Evolutionary conservation across 1,140 invertebrate species (phyloP).

Genomic region (Metopolophium dirhodum): DNA sequence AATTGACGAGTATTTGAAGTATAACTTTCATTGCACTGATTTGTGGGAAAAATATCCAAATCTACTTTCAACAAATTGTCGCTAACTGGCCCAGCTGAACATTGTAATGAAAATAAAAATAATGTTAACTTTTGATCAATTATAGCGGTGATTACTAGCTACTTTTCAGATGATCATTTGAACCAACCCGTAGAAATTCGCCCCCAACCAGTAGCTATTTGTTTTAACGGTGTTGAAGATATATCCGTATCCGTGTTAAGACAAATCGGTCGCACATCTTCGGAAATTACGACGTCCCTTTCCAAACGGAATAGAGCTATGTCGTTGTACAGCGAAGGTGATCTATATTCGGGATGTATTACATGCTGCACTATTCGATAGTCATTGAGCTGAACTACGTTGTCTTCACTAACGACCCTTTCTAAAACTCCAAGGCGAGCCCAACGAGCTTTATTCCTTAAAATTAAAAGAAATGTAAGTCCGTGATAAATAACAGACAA

Average conservation of each 20-base stretch:
- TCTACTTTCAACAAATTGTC: slow-evolving; percentile 59
- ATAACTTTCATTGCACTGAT: slow-evolving; percentile 59
- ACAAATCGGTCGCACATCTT: slow-evolving; percentile 65
- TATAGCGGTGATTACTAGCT: background rate
- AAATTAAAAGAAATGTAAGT: background rate
- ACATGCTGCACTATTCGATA: slow-evolving; percentile 62
- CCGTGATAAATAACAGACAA: background rate
- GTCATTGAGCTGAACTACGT: slow-evolving; percentile 59
- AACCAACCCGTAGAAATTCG: slow-evolving; percentile 60
- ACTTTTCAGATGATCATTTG: background rate
- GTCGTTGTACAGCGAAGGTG: slow-evolving; percentile 59
- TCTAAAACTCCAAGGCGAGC: slow-evolving; percentile 62
- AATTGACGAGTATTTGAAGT: background rate
- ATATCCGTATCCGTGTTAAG: slow-evolving; percentile 62
- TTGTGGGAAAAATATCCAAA: slow-evolving; percentile 58
- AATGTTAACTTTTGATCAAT: background rate
- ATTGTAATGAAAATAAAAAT: background rate
- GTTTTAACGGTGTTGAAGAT: slow-evolving; percentile 58
- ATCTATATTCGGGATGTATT: slow-evolving; percentile 65
- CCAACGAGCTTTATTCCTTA: slow-evolving; percentile 49
- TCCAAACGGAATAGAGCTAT: slow-evolving; percentile 65
- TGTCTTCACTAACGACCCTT: slow-evolving; percentile 58
- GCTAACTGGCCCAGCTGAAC: slow-evolving; percentile 54
- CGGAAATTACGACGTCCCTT: slow-evolving; percentile 61
- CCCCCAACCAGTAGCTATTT: slow-evolving; percentile 67